These are phyloP conservation scores for Ophioninae sp. DNA, from an alignment of 2,888 invertebrate genomes.

Conservation along the genomic window DNA sequence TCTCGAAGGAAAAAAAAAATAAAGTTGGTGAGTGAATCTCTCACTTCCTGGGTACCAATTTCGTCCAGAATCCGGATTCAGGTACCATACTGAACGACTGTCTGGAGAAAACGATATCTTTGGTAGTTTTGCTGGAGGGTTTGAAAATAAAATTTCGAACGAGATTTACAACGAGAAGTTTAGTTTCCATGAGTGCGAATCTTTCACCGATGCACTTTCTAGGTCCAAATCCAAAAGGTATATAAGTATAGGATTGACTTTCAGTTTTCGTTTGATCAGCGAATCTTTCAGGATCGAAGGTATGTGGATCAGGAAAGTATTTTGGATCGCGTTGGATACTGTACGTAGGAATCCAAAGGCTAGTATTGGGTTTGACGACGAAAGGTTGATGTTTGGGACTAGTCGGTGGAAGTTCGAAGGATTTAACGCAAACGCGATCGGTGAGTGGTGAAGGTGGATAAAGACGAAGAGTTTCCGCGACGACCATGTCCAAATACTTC, in stretches of 20 bases:
- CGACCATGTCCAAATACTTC: slow-evolving; percentile 69
- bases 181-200: slow-evolving; percentile 62
- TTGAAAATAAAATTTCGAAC: slow-evolving; percentile 56
- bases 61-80: slow-evolving; percentile 61
- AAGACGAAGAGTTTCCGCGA: slow-evolving; percentile 81
- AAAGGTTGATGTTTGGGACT: slow-evolving; percentile 5
- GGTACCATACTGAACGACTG: slow-evolving; percentile 46
- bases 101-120: slow-evolving; percentile 73
- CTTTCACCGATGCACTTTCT: slow-evolving; percentile 62
- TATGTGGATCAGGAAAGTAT: slow-evolving; percentile 64
- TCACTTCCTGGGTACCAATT: slow-evolving; percentile 41
- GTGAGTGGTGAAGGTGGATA: slow-evolving; percentile 81
- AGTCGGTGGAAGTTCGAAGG: slow-evolving; percentile 79
- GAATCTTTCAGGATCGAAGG: slow-evolving; percentile 66
- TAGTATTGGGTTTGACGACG: slow-evolving; percentile 55
- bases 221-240: slow-evolving; percentile 73
- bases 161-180: slow-evolving; percentile 57
- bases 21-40: background rate
- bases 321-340: slow-evolving; percentile 69
- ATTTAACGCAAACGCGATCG: slow-evolving; percentile 82
- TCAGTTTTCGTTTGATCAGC: slow-evolving; percentile 53
- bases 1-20: no score
- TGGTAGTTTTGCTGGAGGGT: slow-evolving; percentile 77
- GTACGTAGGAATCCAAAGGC: slow-evolving; percentile 63
- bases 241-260: slow-evolving; percentile 67